These are phyloP conservation scores for Aphis gossypii DNA, from an alignment of 1,140 invertebrate genomes.

Conservation along the genomic window DNA sequence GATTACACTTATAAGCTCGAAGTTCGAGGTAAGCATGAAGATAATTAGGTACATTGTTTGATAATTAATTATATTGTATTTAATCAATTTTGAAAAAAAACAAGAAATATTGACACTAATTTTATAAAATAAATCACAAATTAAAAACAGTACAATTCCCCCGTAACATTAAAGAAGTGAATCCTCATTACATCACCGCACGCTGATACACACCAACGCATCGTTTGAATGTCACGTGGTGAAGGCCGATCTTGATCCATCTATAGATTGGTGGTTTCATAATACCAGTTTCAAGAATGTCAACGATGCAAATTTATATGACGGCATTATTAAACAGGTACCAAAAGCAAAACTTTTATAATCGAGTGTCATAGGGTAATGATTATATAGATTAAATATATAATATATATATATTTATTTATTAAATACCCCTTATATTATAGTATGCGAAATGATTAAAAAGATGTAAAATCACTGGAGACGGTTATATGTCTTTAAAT, in stretches of 20 bases:
- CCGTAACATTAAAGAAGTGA: slow-evolving; percentile 62
- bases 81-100: neutral
- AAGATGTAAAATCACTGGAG: no score
- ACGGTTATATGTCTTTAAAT: no score
- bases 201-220: slow-evolving; percentile 72
- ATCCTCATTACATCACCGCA: slow-evolving; percentile 69
- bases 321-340: slow-evolving; percentile 69
- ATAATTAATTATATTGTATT: neutral
- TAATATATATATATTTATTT: no score
- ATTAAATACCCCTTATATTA: no score
- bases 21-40: slow-evolving; percentile 73
- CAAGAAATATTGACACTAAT: neutral
- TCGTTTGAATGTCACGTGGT: slow-evolving; percentile 76
- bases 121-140: neutral
- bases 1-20: slow-evolving; percentile 76
- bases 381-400: no score
- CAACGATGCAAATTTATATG: slow-evolving; percentile 67
- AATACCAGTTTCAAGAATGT: slow-evolving; percentile 64
- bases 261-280: slow-evolving; percentile 74
- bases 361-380: no score
- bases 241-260: slow-evolving; percentile 69
- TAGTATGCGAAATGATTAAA: no score
- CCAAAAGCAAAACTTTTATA: slow-evolving; percentile 17
- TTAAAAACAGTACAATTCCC: slow-evolving; percentile 72
- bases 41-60: no score